Base-by-base conservation (phyloP, 2,888 invertebrate genomes). In the Agrochola macilenta region DNA sequence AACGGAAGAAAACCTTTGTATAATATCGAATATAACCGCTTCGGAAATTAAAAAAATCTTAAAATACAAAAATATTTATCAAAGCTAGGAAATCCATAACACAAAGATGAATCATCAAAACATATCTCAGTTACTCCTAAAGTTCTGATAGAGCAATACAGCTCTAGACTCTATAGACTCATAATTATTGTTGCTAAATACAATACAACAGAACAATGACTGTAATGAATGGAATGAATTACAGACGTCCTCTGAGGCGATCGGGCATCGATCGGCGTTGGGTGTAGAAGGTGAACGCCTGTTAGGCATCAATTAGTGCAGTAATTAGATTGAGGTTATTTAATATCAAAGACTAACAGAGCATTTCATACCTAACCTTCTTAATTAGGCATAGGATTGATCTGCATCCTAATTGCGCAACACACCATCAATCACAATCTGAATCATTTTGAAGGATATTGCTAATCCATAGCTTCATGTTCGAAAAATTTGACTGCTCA, bases 201-300 rank as follows among this genome's bases (percentile, higher is more conserved):
- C 26, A 43, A 61, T 8, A 54, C 14, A 69, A 57, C 14, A 63
- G 0, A 71, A 78, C 30, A 39, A 20, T 14, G 1, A n/a, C n/a
- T n/a, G n/a, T n/a, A n/a, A n/a, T n/a, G n/a, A n/a, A n/a, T n/a
- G n/a, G n/a, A n/a, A n/a, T n/a, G n/a, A n/a, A n/a, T n/a, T 71
- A 71, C 11, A 43, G 17, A 63, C 35, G 70, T 81, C 71, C 46
- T 54, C 77, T n/a, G 71, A 63, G 61, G 11, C 30, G 14, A 76
- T 49, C 17, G 57, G 17, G 4, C 43, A 30, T 69, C 46, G 14
- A 30, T 69, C 17, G 52, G 52, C 39, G 23, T 69, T 58, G 39
- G 65, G 69, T 61, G n/a, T 35, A 20, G 57, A 76, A 70, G 49
- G 60, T 39, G 14, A 54, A 66, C 46, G 65, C 26, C 14, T 49